Percentiles rank a stretch among this genome's conserved stretches.
Conservation (phyloP, 2,797 vertebrate species). For the Megalops cyprinoides region DNA sequence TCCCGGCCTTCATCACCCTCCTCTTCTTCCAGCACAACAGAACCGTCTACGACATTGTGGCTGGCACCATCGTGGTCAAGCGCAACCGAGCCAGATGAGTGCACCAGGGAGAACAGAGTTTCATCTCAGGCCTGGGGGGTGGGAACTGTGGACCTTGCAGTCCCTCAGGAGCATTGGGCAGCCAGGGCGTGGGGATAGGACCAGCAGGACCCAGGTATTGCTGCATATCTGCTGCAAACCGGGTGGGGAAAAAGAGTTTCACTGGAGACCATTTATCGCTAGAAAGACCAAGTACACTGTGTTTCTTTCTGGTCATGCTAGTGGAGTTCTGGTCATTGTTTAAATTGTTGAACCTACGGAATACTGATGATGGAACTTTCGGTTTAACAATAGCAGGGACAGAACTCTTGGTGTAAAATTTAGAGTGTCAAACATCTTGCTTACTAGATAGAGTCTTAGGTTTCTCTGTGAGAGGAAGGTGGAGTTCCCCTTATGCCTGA, state of each 20-base stretch:
- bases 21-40: slow-evolving; percentile 99
- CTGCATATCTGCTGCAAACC: background rate
- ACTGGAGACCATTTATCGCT: background rate
- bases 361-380: background rate
- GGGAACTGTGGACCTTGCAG: background rate
- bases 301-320: background rate
- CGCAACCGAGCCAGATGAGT: slow-evolving; percentile 89
- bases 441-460: background rate
- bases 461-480: background rate
- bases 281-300: background rate
- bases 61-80: slow-evolving; percentile 97
- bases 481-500: no score
- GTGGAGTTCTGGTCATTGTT: background rate
- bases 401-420: background rate
- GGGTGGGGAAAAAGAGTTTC: background rate
- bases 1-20: slow-evolving; percentile 95
- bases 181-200: background rate
- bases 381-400: background rate
- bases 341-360: background rate
- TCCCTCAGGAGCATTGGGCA: background rate
- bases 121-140: background rate
- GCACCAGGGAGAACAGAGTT: slow-evolving; percentile 17
- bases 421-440: background rate
- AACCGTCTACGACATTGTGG: slow-evolving; percentile 98
- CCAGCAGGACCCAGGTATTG: background rate